A percentile compares a stretch with the other conserved stretches of the same genome.
Conservation (phyloP, 2,888 invertebrate species). For the Mycalesis mineus region DNA sequence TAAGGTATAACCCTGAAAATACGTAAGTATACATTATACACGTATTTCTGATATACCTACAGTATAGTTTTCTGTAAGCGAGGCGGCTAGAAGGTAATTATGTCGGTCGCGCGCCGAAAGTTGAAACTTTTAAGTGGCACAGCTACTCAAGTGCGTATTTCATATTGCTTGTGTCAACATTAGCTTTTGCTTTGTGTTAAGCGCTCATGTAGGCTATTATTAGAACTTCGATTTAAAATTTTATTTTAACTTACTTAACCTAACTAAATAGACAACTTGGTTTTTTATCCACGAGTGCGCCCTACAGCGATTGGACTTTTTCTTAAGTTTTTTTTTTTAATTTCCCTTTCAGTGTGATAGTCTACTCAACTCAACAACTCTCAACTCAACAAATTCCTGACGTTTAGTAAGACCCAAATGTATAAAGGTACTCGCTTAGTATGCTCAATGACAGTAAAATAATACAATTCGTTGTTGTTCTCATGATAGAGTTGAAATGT, state of each 20-base stretch:
- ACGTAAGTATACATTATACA: background rate
- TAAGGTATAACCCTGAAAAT: background rate
- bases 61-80: slow-evolving; percentile 52
- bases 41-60: slow-evolving; percentile 44
- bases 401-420: no score
- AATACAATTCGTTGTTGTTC: no score
- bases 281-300: no score
- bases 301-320: no score
- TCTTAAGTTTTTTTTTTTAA: no score
- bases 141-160: slow-evolving; percentile 63
- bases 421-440: no score
- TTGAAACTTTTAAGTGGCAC: slow-evolving; percentile 58
- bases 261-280: no score
- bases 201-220: slow-evolving; percentile 18
- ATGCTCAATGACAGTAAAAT: no score
- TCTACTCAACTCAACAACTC: no score
- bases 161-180: slow-evolving; percentile 67
- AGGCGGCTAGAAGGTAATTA: slow-evolving; percentile 62
- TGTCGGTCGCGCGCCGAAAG: slow-evolving; percentile 64
- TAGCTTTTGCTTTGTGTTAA: slow-evolving; percentile 39
- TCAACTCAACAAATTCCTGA: no score
- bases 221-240: background rate
- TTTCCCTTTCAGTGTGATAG: no score
- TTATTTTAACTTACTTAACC: background rate
- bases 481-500: no score